These are phyloP conservation scores for Canis aureus DNA, from an alignment of 2,113 vertebrate species.

Conservation along the genomic window DNA sequence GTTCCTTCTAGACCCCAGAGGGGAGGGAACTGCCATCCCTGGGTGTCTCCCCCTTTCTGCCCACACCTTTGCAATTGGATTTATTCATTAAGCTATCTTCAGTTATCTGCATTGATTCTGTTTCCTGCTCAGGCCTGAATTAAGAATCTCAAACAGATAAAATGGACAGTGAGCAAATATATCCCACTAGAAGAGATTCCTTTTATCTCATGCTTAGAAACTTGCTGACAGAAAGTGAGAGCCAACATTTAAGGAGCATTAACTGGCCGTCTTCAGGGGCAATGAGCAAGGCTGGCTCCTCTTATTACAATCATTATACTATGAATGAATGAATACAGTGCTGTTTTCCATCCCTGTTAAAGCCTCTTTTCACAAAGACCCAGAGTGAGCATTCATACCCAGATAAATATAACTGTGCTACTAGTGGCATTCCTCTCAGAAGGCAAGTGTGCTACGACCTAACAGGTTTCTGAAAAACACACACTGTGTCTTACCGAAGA, in stretches of 20 bases:
- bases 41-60: background rate
- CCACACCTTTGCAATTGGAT: background rate
- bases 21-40: background rate
- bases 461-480: background rate
- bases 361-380: background rate
- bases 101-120: background rate
- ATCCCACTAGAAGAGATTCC: background rate
- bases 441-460: background rate
- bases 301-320: background rate
- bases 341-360: slow-evolving; percentile 37
- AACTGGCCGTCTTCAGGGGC: background rate
- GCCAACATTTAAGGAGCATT: background rate
- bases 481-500: background rate
- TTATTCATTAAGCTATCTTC: background rate
- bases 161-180: background rate
- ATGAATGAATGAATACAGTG: slow-evolving; percentile 8
- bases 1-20: background rate
- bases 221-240: background rate
- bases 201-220: background rate
- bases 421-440: background rate
- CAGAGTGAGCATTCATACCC: slow-evolving; percentile 27
- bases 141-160: background rate
- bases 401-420: background rate
- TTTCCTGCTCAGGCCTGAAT: background rate
- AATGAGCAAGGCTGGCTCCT: background rate